Evolutionary conservation across 2,113 vertebrate species (phyloP), one percentile per base, ranked within the genome.

Genomic region (Thamnophis sirtalis): DNA sequence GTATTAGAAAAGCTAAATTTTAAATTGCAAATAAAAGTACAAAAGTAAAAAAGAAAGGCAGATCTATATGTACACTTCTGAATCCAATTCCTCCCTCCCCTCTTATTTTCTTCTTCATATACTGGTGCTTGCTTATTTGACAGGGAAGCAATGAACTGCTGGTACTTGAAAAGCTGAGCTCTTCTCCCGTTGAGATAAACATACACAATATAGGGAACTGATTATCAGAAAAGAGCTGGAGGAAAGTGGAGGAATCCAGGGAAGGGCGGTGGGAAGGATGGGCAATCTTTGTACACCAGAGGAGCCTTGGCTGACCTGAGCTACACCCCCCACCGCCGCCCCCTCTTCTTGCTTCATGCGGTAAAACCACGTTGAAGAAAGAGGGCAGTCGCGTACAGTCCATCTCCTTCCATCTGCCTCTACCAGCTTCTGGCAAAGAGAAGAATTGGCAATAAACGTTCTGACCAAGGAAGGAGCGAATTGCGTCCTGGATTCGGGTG

Each of bases 261-360:
- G 9, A 87, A n/a, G 22, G 85, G 55, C 10, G 26, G 5, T 80
- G 80, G 80, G 56, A 22, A 94, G 95, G 55, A 96, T 63, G 93
- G 94, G 95, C 95, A 93, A 93, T 95, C 96, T 95, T 97, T 95
- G 91, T 84, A 80, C 92, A 96, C 97, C 96, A 96, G 96, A 97
- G 93, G 96, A 98, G 98, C 95, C 97, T 97, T 96, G 95, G 95
- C 96, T 99, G 98, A 99, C 98, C 98, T 98, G 98, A 94, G 98
- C 87, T 24, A 0, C 33, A 13, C 49, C 15, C 56, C 3, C 90
- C 10, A 0, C 38, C 48, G 9, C 50, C 90, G 24, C 80, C 97
- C 96, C 96, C 53, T 26, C 95, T 98, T 98, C 96, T 90, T 94
- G 96, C 96, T 97, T 95, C 97, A 98, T 98, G 98, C 98, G 97